Evolutionary conservation across 2,113 vertebrate species (phyloP).

Genomic region (Cephalopterus ornatus): DNA sequence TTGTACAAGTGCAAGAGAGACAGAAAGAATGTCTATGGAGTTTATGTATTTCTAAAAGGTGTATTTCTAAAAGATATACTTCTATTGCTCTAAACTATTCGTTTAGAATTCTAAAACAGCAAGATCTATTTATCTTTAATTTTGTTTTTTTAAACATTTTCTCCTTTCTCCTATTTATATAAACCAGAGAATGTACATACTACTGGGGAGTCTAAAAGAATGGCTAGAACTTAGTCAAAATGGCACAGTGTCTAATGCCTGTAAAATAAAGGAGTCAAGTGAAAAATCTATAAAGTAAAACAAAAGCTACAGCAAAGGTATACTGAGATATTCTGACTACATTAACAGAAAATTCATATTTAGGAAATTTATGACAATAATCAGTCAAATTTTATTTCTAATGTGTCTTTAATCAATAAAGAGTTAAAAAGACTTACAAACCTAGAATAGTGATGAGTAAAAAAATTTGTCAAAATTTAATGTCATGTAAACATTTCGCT

Average conservation of each 20-base stretch:
- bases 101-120: not conserved
- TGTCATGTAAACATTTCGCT: not conserved
- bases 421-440: not conserved
- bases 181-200: not conserved
- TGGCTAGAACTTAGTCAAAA: not conserved
- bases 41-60: not conserved
- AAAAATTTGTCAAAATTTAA: not conserved
- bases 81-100: not conserved
- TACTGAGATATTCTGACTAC: not conserved
- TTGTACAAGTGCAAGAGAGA: not conserved
- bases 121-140: not conserved
- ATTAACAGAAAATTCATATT: not conserved
- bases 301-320: not conserved
- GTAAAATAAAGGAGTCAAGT: not conserved
- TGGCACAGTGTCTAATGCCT: not conserved
- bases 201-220: not conserved
- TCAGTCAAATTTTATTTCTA: not conserved
- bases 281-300: not conserved
- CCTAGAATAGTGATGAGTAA: not conserved
- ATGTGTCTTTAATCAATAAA: not conserved
- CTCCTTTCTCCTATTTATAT: not conserved
- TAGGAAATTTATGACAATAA: not conserved
- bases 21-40: not conserved
- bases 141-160: not conserved
- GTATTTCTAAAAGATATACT: not conserved